Evolutionary conservation across 2,888 invertebrate species (phyloP), one percentile per base, ranked within the genome.

Genomic region (Rapana venosa): DNA sequence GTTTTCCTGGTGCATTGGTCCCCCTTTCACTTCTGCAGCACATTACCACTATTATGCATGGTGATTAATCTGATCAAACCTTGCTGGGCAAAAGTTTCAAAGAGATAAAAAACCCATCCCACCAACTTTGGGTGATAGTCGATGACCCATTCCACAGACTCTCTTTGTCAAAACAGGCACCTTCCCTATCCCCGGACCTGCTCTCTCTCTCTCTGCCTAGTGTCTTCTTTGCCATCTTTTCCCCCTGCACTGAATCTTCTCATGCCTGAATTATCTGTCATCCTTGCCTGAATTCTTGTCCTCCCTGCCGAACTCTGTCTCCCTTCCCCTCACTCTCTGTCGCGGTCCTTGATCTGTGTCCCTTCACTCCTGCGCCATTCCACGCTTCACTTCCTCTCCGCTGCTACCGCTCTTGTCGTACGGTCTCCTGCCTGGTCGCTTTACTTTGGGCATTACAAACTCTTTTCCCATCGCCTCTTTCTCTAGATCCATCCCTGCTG

Each of bases 321-420:
- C 30, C 22, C 74, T 47, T 26, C 85, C 36, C 86, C 32, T 30
- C 22, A 61, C 35, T 36, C 83, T 35, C 0, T 32, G 22, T 66
- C 86, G 32, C 20, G 30, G 66, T 66, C 35, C 35, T 22, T 86
- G 86, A 35, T 66, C 86, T 66, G 17, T 35, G 30, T 86, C 66
- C 66, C 66, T 61, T 86, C 86, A 66, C 35, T 86, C 20, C 35
- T 86, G 35, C 61, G 86, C 86, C 86, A 86, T 6, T 61, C 86
- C 86, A 22, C 86, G 86, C 32, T 86, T 87, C n/a, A 61, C 61
- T 88, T 90, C 88, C 32, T 90, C 86, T 56, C 79, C 66, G 61
- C 86, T 86, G 58, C 85, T 84, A 66, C 66, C 30, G 58, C 61
- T 74, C 36, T 30, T 74, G 77, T 90, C 88, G 35, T 87, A n/a